Percentiles rank a stretch among this genome's conserved stretches.
phyloP scores from a whole-genome alignment of 2,113 vertebrate genomes.

The Pelobates fuscus region DNA sequence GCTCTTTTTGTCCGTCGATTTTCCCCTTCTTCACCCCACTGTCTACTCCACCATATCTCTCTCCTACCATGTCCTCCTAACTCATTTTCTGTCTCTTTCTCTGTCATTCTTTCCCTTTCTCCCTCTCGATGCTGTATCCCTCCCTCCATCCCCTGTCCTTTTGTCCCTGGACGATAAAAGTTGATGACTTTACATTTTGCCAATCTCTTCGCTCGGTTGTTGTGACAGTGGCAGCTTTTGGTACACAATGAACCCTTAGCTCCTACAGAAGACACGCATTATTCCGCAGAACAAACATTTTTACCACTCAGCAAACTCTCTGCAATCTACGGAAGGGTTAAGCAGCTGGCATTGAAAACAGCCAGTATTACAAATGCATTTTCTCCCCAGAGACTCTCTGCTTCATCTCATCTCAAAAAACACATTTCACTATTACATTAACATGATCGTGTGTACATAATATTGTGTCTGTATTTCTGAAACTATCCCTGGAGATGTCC shows the following conservation, averaged over 20 bases:
- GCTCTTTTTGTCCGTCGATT: not conserved
- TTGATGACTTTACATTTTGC: slow-evolving; percentile 46
- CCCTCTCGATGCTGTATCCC: not conserved
- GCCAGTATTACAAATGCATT: slow-evolving; percentile 17
- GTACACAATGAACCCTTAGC: not conserved
- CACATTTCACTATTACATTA: slow-evolving; percentile 45
- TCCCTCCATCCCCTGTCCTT: not conserved
- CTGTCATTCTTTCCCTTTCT: not conserved
- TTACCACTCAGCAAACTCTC: not conserved
- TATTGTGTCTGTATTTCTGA: slow-evolving; percentile 21
- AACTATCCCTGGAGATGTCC: slow-evolving; percentile 8
- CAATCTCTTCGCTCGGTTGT: slow-evolving; percentile 20
- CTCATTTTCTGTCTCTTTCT: not conserved
- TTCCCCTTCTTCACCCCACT: not conserved
- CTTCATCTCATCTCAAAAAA: slow-evolving; percentile 44
- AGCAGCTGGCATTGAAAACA: slow-evolving; percentile 8
- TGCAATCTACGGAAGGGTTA: slow-evolving; percentile 3
- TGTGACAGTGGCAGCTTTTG: not conserved
- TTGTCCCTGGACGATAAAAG: slow-evolving; percentile 36
- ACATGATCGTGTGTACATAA: slow-evolving; percentile 32
- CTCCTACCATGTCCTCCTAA: not conserved
- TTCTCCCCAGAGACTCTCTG: slow-evolving; percentile 30
- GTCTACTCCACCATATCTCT: not conserved
- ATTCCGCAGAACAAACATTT: not conserved
- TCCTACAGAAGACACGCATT: not conserved